Percentiles rank a stretch among this genome's conserved stretches.
These are phyloP conservation scores for Myrmecophaga tridactyla DNA, from an alignment of 2,113 vertebrate species.

Conservation along the genomic window DNA sequence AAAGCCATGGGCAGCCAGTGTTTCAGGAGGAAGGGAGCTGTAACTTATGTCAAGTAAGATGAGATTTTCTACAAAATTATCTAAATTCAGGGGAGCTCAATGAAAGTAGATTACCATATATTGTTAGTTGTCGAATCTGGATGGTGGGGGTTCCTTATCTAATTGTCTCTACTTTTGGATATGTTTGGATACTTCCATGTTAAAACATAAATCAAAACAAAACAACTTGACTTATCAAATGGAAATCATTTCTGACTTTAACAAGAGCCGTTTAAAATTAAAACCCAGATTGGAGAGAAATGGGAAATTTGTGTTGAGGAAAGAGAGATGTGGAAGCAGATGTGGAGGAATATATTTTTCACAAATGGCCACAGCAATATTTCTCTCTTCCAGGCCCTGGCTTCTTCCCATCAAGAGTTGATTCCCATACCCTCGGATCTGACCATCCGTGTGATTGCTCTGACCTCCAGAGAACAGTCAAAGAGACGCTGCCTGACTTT, in stretches of 20 bases:
- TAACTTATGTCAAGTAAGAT: background rate
- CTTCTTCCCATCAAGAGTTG: too few relatives aligned
- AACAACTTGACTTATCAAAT: background rate
- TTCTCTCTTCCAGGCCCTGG: background rate
- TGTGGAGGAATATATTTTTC: rapidly evolving
- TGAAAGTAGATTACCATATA: background rate
- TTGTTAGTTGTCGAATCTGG: rapidly evolving
- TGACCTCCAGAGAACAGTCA: background rate
- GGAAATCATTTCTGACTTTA: background rate
- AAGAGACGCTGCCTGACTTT: rapidly evolving
- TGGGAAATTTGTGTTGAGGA: too few relatives aligned
- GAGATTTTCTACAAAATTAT: background rate
- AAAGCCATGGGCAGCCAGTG: background rate
- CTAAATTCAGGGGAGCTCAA: background rate
- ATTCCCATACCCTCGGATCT: too few relatives aligned
- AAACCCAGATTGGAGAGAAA: background rate
- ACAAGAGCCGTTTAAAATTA: background rate
- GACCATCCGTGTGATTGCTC: background rate
- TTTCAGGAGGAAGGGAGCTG: background rate
- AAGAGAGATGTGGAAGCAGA: background rate
- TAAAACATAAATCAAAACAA: background rate
- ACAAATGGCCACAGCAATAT: rapidly evolving
- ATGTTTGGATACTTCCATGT: background rate
- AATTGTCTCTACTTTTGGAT: background rate
- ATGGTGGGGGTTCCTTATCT: rapidly evolving